Base-by-base conservation (phyloP, 2,888 invertebrate genomes). In the Pristionchus arcanus region DNA sequence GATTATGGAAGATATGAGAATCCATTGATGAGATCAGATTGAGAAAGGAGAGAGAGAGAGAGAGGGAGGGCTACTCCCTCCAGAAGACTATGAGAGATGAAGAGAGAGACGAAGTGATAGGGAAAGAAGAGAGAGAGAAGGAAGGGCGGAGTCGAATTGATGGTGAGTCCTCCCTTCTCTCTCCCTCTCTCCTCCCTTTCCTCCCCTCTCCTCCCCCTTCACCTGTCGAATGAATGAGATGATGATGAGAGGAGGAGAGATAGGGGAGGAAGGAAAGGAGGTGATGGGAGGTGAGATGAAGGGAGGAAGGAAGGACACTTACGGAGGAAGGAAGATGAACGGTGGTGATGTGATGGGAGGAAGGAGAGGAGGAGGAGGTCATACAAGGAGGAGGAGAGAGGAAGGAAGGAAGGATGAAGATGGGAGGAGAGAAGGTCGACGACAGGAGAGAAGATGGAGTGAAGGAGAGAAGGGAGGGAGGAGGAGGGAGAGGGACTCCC, bases 1-100 rank as follows among this genome's bases (percentile, higher is more conserved):
- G 91, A 89, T 94, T 93, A 90, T 94, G 94, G 91, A 93, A 94
- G 85, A 94, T 81, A 63, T 91, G 93, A 71, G 94, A 94, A 91
- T 94, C 94, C 92, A 94, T 94, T 86, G 91, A 90, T 89, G 42
- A n/a, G n/a, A 21, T 34, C 0, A 68, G 68, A 16, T 19, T 63
- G 19, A 68, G 68, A 42, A 77, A 25, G 77, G 25, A 77, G 68
- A 68, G 81, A 81, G 37, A 37, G 42, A 74, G 74, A n/a, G 74
- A 74, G 34, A 31, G 28, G 16, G 71, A 28, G 31, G 63, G 74
- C 68, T 34, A 68, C 81, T 31, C 81, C 83, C 53, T 21, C 83
- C 83, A 53, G 49, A 16, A 21, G 74, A 49, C 74, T 74, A 74
- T 37, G 74, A 71, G 71, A 77, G 42, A n/a, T 42, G 77, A 77